These are phyloP conservation scores for Pygmarrhopalites habei DNA, from an alignment of 1,140 invertebrate genomes.

Conservation along the genomic window DNA sequence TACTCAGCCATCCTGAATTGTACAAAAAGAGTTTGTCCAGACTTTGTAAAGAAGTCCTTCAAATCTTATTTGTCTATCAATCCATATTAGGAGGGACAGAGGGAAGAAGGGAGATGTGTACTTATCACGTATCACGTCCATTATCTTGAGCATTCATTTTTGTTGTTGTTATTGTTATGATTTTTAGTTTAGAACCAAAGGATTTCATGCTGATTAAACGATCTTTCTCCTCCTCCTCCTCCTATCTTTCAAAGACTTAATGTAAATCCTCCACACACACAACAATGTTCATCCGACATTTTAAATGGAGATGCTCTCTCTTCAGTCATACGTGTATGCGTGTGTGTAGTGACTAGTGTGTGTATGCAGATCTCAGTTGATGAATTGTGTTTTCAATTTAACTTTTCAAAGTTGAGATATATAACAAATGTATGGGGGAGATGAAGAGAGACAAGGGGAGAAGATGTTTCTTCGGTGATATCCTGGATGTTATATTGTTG, in stretches of 20 bases:
- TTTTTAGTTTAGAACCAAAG: background rate
- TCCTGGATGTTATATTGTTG: background rate
- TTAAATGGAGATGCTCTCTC: no score
- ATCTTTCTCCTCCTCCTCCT: background rate
- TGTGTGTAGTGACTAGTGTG: no score
- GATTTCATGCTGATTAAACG: constrained; percentile 9
- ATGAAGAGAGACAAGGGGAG: no score
- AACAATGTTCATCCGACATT: no score
- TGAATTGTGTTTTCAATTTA: no score
- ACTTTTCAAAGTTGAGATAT: no score
- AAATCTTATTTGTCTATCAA: background rate
- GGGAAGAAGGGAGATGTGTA: constrained; percentile 8
- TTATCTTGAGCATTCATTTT: background rate
- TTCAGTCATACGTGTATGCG: no score
- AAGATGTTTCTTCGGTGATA: no score
- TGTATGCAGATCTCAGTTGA: no score
- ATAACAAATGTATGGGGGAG: no score
- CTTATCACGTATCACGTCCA: constrained; percentile 11
- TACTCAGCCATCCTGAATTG: background rate
- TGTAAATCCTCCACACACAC: no score
- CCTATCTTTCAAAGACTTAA: background rate
- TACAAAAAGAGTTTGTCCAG: background rate
- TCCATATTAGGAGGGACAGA: constrained; percentile 3
- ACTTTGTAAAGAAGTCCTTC: background rate
- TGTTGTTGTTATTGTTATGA: no score